Base-by-base conservation (phyloP, 2,888 invertebrate species). In the Euplagia quadripunctaria region DNA sequence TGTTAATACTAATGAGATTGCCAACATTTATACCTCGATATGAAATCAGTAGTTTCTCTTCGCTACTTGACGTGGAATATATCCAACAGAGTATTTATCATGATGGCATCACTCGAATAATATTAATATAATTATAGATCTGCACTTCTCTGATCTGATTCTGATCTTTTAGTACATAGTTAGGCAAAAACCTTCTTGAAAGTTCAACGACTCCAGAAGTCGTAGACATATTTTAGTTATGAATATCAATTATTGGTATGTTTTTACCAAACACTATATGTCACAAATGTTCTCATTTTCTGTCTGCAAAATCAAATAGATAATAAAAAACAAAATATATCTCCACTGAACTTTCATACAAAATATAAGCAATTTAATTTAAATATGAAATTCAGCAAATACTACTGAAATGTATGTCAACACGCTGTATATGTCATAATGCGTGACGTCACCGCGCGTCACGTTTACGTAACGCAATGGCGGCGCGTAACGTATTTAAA, bases 381-480 rank as follows among this genome's bases (percentile, higher is more conserved):
- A 20, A 63, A 41, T 41, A 64, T 64, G 12, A 64, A 46, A 64
- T 16, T 42, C 43, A 31, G 65, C 43, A 65, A 71, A 71, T 58
- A 16, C 31, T 55, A 31, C 5, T 20, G 73, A 70, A 76, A 73
- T 78, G 74, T 80, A 63, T 74, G 69, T 83, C 81, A 79, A 76
- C 83, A 78, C 72, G 61, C 81, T 79, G 77, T 78, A 80, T 74
- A 75, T 82, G 80, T 82, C 82, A 75, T 72, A 64, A 51, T 64
- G 49, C 43, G 80, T 93, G 94, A 94, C 94, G 94, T 92, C 90
- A 88, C 77, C 42, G 42, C 88, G 86, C 94, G 94, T 94, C 94
- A 93, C 89, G 80, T 86, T 92, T 92, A 92, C 94, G 94, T 92
- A 94, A 93, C 86, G 52, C 64, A 65, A 75, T 75, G 87, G 80